Conservation (phyloP, 2,113 vertebrate genomes). For the Ptychochromis oligacanthus region DNA sequence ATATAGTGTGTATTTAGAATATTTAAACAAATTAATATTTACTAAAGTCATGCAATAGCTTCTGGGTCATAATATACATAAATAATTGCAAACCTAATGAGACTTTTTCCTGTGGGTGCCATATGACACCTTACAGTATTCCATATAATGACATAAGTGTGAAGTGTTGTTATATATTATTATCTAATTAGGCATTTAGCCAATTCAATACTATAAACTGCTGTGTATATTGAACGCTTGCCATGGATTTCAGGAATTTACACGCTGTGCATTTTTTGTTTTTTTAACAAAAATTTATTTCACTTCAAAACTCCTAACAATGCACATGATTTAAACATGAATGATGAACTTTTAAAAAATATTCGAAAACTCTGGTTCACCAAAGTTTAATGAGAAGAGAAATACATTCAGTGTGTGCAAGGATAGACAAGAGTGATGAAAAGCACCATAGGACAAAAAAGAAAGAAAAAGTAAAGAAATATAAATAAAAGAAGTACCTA, state of each 20-base stretch:
- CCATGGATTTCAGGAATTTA: neutral
- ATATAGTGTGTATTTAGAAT: neutral
- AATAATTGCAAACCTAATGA: neutral
- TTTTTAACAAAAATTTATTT: too few species aligned
- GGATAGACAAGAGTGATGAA: neutral
- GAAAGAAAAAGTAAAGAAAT: neutral
- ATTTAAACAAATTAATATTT: neutral
- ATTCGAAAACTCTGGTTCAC: neutral
- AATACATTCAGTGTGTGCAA: neutral
- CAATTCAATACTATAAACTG: neutral
- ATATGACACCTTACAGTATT: neutral
- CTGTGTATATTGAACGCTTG: neutral
- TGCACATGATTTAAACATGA: too few species aligned
- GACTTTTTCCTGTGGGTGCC: neutral
- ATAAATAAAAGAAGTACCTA: constrained; percentile 52
- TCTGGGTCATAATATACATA: neutral
- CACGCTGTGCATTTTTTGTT: neutral
- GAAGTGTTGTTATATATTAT: neutral
- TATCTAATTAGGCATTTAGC: neutral
- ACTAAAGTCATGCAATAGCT: neutral
- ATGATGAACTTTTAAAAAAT: neutral
- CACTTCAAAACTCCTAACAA: too few species aligned
- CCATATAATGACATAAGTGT: too few species aligned
- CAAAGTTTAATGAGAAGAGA: neutral
- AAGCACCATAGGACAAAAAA: neutral